Percentiles rank a stretch among this genome's conserved stretches.
These are phyloP conservation scores for Zaprionus ornatus DNA, from an alignment of 1,140 invertebrate species.

Conservation along the genomic window DNA sequence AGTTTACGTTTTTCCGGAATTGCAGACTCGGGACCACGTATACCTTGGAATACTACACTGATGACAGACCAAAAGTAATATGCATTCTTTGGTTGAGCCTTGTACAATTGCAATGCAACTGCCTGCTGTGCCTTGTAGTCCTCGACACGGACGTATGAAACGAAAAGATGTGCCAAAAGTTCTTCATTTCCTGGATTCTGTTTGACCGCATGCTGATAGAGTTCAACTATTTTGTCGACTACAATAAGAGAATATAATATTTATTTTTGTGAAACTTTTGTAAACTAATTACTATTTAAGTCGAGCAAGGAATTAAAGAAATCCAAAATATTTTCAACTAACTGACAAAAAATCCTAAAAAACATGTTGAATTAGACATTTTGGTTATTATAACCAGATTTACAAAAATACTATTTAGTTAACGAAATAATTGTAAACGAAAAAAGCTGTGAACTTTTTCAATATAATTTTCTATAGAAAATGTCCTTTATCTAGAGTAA, in stretches of 20 bases:
- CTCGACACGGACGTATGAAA: slow-evolving; percentile 95
- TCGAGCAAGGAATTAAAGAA: too few relatives aligned
- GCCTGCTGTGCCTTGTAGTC: slow-evolving; percentile 96
- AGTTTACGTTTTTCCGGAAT: slow-evolving; percentile 86
- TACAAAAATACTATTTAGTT: too few relatives aligned
- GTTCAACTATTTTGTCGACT: slow-evolving; percentile 94
- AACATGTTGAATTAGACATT: too few relatives aligned
- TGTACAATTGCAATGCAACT: slow-evolving; percentile 94
- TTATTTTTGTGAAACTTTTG: neutral
- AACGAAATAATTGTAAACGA: too few relatives aligned
- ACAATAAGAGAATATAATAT: slow-evolving; percentile 66
- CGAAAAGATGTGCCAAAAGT: slow-evolving; percentile 96
- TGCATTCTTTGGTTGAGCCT: slow-evolving; percentile 95
- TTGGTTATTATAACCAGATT: too few relatives aligned
- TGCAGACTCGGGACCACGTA: slow-evolving; percentile 83
- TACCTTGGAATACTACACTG: slow-evolving; percentile 93
- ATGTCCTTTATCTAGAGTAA: slow-evolving; percentile 8
- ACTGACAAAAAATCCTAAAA: too few relatives aligned
- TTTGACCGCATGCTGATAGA: slow-evolving; percentile 95
- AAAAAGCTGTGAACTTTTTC: too few relatives aligned
- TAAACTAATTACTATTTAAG: neutral
- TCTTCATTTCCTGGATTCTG: slow-evolving; percentile 95
- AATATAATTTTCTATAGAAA: too few relatives aligned
- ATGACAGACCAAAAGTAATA: slow-evolving; percentile 99
- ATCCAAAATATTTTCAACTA: too few relatives aligned